Conservation (phyloP, 2,888 invertebrate species). For the Machimus atricapillus region DNA sequence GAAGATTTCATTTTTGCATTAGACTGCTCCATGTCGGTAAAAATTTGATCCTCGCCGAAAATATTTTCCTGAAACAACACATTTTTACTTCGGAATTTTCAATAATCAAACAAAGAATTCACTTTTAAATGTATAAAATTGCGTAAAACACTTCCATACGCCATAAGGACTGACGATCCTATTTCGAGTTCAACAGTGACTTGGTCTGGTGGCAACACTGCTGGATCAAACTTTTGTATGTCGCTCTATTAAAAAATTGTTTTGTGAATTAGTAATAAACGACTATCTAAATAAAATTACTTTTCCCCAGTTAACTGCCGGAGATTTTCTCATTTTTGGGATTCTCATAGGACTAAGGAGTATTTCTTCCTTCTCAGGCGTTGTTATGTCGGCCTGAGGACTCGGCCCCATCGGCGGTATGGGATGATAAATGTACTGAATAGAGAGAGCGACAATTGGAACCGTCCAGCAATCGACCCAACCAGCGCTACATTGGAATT, state of each 20-base stretch:
- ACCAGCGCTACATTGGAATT: constrained; percentile 64
- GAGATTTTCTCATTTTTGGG: constrained; percentile 77
- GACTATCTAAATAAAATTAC: constrained; percentile 48
- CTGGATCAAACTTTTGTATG: constrained; percentile 83
- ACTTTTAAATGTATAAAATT: constrained; percentile 87
- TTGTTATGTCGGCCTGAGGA: constrained; percentile 90
- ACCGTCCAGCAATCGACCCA: constrained; percentile 98
- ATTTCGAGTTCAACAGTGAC: constrained; percentile 93
- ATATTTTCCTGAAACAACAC: constrained; percentile 79
- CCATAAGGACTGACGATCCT: constrained; percentile 88
- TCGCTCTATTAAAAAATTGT: constrained; percentile 64
- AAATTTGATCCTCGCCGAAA: constrained; percentile 94
- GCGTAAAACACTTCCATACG: constrained; percentile 90
- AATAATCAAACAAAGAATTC: constrained; percentile 37
- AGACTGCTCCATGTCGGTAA: constrained; percentile 87
- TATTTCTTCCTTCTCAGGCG: constrained; percentile 93
- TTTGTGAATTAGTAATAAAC: neutral
- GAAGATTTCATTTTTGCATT: constrained; percentile 62
- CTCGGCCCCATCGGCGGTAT: constrained; percentile 87
- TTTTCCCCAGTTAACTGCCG: constrained; percentile 71
- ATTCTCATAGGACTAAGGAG: constrained; percentile 90
- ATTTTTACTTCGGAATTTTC: neutral
- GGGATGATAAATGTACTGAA: constrained; percentile 91
- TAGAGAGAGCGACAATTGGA: constrained; percentile 90
- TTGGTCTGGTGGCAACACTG: constrained; percentile 83